Evolutionary conservation across 2,113 vertebrate species (phyloP), one percentile per base, ranked within the genome.

Genomic region (Benitochromis conjunctus): DNA sequence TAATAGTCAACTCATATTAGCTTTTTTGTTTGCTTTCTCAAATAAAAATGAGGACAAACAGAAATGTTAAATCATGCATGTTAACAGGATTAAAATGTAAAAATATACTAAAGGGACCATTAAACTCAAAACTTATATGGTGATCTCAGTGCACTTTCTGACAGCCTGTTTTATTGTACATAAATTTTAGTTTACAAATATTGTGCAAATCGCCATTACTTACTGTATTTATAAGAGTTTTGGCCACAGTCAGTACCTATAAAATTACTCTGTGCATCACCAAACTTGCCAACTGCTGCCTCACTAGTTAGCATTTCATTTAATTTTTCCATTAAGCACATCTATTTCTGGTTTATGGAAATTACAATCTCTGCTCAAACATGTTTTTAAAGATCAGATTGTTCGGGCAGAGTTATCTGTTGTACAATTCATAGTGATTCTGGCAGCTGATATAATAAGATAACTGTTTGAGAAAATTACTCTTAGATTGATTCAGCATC

Each of bases 401-500:
- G 69, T 78, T 82, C 3, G 62, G 85, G 74, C 83, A 53, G 79
- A 80, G 64, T 85, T 62, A 83, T 82, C 71, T 60, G 56, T 62
- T 90, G 79, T 88, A 79, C 91, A 89, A 92, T 92, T 93, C 88
- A 90, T 86, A 83, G 90, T 80, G 46, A 87, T 89, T 55, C 81
- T 64, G 41, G 38, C 84, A 81, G 86, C 58, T 78, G 77, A 89
- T 90, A 79, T 85, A 85, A 90, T 88, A 84, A 89, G 84, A 83
- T 64, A 90, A 62, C 77, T 26, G 62, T 80, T 84, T 69, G 84
- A 85, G 87, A 80, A 88, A 87, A 91, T 91, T 69, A 86, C 82
- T 79, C 74, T 7, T n/a, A 54, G 57, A 77, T 53, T 16, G 71
- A 88, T 88, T 86, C 64, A 64, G 80, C 85, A 81, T 78, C 60